A percentile compares a stretch with the other conserved stretches of the same genome.
phyloP scores from a whole-genome alignment of 2,797 vertebrate genomes.

The Pangasius mekongensis region DNA sequence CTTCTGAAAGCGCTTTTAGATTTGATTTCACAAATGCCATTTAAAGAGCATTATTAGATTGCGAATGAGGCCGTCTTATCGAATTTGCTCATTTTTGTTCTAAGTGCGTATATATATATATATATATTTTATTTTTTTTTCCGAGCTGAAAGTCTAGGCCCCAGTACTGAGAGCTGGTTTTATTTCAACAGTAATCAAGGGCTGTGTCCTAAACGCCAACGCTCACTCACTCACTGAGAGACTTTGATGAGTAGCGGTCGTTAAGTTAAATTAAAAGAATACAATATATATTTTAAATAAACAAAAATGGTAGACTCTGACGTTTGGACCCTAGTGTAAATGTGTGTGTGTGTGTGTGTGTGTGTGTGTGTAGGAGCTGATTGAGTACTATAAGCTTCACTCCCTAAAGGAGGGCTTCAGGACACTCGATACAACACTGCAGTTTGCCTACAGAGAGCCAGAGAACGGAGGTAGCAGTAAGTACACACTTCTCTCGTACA shows the following conservation, averaged over 20 bases:
- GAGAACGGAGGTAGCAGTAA: conserved; percentile 88
- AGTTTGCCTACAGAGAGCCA: conserved; percentile 87
- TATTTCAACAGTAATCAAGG: background rate
- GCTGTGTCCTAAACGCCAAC: background rate
- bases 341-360: conserved; percentile 32
- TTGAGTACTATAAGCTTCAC: conserved; percentile 95
- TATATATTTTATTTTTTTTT: conserved; percentile 1
- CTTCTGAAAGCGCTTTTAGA: conserved; percentile 54
- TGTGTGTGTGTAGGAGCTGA: conserved; percentile 81
- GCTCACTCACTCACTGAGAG: background rate
- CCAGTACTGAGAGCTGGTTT: background rate
- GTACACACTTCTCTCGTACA: conserved; percentile 60
- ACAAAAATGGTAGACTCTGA: background rate
- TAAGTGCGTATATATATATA: conserved; percentile 32
- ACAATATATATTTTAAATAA: background rate
- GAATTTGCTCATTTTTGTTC: conserved; percentile 46
- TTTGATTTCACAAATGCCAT: conserved; percentile 59
- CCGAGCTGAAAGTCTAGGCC: background rate
- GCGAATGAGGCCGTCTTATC: conserved; percentile 46
- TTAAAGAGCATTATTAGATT: conserved; percentile 59
- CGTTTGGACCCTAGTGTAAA: background rate
- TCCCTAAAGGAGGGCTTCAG: conserved; percentile 95
- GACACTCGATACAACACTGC: conserved; percentile 93
- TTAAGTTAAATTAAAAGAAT: background rate
- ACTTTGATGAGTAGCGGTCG: background rate